Percentiles rank a stretch among this genome's conserved stretches.
phyloP scores from a whole-genome alignment of 2,113 vertebrate species.

The Isurus oxyrinchus region DNA sequence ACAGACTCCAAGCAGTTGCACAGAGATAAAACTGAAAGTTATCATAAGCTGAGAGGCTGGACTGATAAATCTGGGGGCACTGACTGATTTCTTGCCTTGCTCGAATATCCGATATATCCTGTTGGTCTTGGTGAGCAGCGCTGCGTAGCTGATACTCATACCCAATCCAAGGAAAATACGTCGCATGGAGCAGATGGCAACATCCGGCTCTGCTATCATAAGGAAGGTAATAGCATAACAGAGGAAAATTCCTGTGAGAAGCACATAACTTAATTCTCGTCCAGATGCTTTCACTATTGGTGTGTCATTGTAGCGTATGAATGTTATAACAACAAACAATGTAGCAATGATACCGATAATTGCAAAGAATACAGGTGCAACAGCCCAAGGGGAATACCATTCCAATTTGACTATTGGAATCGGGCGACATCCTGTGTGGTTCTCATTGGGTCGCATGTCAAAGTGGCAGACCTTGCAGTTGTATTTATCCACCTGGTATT shows the following conservation, averaged over 20 bases:
- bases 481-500: slow-evolving; percentile 86
- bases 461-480: slow-evolving; percentile 89
- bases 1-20: slow-evolving; percentile 88
- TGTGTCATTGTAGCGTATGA: slow-evolving; percentile 88
- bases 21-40: slow-evolving; percentile 88
- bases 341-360: slow-evolving; percentile 84
- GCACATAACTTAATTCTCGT: slow-evolving; percentile 88
- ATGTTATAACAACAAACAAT: slow-evolving; percentile 79
- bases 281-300: slow-evolving; percentile 92
- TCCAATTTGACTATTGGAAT: slow-evolving; percentile 91
- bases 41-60: slow-evolving; percentile 89
- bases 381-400: slow-evolving; percentile 88
- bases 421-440: slow-evolving; percentile 81
- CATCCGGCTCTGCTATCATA: slow-evolving; percentile 82
- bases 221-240: slow-evolving; percentile 92
- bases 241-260: slow-evolving; percentile 89
- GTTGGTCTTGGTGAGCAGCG: slow-evolving; percentile 93
- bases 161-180: slow-evolving; percentile 87
- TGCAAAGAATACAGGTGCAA: slow-evolving; percentile 82
- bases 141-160: slow-evolving; percentile 94
- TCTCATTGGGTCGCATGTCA: slow-evolving; percentile 79
- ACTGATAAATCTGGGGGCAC: slow-evolving; percentile 84
- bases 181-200: slow-evolving; percentile 79
- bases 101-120: slow-evolving; percentile 97
- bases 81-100: slow-evolving; percentile 91